Evolutionary conservation across 2,888 invertebrate genomes (phyloP).

Genomic region (Dolichomitus sp.): DNA sequence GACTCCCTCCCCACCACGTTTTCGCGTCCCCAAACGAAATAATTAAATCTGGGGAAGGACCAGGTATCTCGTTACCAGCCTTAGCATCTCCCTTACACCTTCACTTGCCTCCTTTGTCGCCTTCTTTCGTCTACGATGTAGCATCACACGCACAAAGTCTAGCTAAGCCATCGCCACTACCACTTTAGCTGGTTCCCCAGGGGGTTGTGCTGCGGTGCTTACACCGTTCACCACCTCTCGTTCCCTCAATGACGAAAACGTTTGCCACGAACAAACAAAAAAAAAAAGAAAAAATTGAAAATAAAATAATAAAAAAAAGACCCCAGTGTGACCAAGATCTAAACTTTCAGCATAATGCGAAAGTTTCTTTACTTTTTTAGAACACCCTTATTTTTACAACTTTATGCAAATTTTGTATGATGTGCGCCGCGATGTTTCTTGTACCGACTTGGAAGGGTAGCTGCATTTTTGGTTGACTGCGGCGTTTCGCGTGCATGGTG

Average conservation of each 20-base stretch:
- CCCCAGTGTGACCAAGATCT: background rate
- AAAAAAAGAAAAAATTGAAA: slow-evolving; percentile 2
- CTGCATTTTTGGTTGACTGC: background rate
- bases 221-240: slow-evolving; percentile 30
- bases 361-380: slow-evolving; percentile 17
- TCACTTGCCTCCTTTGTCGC: slow-evolving; percentile 43
- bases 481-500: slow-evolving; percentile 2
- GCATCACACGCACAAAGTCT: slow-evolving; percentile 28
- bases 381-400: slow-evolving; percentile 7
- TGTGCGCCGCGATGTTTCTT: background rate
- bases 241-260: slow-evolving; percentile 67
- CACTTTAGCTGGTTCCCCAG: slow-evolving; percentile 52
- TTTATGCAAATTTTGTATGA: slow-evolving; percentile 30
- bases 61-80: slow-evolving; percentile 61
- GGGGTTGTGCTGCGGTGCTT: slow-evolving; percentile 33
- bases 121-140: slow-evolving; percentile 6
- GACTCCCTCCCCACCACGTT: slow-evolving; percentile 25
- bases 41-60: slow-evolving; percentile 69
- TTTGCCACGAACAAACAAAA: slow-evolving; percentile 42
- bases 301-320: slow-evolving; percentile 17
- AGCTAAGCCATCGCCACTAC: slow-evolving; percentile 37
- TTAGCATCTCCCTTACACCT: slow-evolving; percentile 48
- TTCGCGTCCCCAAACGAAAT: slow-evolving; percentile 65
- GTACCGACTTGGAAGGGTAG: background rate
- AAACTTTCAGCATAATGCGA: slow-evolving; percentile 27